These are phyloP conservation scores for roundworm (Caenorhabditis elegans) DNA, from an alignment of 1,140 invertebrate genomes.

Conservation along the genomic window DNA sequence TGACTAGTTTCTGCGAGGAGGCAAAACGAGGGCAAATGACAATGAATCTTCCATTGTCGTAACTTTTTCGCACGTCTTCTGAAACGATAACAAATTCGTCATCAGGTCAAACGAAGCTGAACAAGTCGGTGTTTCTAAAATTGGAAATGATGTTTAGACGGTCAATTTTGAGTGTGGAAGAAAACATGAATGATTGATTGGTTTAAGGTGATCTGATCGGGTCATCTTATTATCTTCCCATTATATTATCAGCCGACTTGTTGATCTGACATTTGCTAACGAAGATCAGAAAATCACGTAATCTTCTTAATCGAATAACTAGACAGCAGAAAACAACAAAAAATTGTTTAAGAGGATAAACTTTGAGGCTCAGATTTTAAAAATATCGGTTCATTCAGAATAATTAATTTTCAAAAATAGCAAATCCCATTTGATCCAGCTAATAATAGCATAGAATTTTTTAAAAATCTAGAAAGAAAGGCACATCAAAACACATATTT, in stretches of 20 bases:
- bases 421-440: too few relatives aligned
- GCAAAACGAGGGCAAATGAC: neutral
- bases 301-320: neutral
- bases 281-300: neutral
- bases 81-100: conserved; percentile 11
- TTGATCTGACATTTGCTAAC: neutral
- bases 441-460: too few relatives aligned
- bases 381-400: too few relatives aligned
- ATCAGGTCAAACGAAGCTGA: neutral
- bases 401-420: too few relatives aligned
- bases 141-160: neutral
- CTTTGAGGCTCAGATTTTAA: too few relatives aligned
- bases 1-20: neutral
- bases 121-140: neutral
- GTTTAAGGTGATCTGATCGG: conserved; percentile 14
- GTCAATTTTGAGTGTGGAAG: neutral
- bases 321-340: neutral
- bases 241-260: neutral
- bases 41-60: neutral
- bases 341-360: neutral
- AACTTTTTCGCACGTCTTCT: neutral
- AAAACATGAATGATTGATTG: conserved; percentile 3
- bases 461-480: too few relatives aligned
- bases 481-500: too few relatives aligned
- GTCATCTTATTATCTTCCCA: neutral